These are phyloP conservation scores for Pseudochirops corinnae DNA, from an alignment of 2,797 vertebrate genomes.

Conservation along the genomic window DNA sequence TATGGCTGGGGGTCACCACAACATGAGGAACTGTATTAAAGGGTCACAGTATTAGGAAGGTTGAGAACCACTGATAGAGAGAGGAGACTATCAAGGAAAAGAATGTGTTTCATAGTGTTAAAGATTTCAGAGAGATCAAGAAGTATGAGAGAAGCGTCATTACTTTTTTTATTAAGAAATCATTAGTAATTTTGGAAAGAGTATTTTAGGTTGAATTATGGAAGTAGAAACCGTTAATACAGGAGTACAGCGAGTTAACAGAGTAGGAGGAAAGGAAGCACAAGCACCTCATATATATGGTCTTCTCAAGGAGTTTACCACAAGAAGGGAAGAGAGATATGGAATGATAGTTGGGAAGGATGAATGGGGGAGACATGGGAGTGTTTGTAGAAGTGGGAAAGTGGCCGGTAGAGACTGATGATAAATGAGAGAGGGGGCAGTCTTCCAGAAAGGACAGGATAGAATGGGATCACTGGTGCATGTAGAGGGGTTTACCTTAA, in stretches of 20 bases:
- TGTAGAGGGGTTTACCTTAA: not conserved
- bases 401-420: not conserved
- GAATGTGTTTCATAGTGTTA: too few relatives aligned
- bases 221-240: not conserved
- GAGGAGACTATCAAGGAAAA: too few relatives aligned
- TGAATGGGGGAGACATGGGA: not conserved
- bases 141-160: too few relatives aligned
- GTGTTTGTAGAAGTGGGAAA: not conserved
- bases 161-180: too few relatives aligned
- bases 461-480: not conserved
- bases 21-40: too few relatives aligned
- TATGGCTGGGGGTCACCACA: too few relatives aligned
- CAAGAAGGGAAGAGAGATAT: not conserved
- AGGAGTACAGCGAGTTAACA: not conserved
- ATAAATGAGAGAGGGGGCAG: not conserved
- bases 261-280: not conserved
- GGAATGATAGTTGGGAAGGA: not conserved
- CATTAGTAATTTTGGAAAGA: too few relatives aligned
- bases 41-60: too few relatives aligned
- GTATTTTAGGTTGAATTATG: not conserved
- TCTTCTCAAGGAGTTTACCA: not conserved
- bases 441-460: not conserved
- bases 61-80: too few relatives aligned
- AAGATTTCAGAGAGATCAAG: too few relatives aligned
- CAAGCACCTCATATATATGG: not conserved